phyloP scores from a whole-genome alignment of 2,113 vertebrate species.

The Hydrolagus affinis region DNA sequence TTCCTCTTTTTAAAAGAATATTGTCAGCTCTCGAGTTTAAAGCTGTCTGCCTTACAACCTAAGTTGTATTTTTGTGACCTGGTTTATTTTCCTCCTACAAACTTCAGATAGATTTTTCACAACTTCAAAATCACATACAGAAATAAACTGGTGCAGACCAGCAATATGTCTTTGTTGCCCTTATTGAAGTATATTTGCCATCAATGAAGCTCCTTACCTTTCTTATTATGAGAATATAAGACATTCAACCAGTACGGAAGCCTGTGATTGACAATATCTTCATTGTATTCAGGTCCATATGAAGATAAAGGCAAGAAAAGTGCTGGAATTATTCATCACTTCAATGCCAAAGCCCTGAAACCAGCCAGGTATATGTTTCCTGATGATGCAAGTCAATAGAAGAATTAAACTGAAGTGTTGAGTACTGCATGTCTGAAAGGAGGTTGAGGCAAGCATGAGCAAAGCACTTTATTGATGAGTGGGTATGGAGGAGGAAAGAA shows the following conservation, averaged over 20 bases:
- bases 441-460: neutral
- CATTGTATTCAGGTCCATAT: neutral
- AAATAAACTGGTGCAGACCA: too few relatives aligned
- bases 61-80: too few relatives aligned
- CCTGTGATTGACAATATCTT: conserved; percentile 14
- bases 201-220: too few relatives aligned
- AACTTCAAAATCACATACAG: too few relatives aligned
- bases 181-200: too few relatives aligned
- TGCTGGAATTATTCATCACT: conserved; percentile 6
- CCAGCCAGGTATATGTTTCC: neutral
- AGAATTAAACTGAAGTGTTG: neutral
- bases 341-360: neutral
- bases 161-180: too few relatives aligned
- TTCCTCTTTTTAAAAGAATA: too few relatives aligned
- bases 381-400: neutral
- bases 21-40: too few relatives aligned
- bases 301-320: neutral
- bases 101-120: too few relatives aligned
- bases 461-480: neutral
- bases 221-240: too few relatives aligned
- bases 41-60: too few relatives aligned
- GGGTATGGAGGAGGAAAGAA: neutral
- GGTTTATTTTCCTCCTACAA: too few relatives aligned
- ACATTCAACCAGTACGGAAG: neutral
- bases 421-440: neutral